Evolutionary conservation across 2,113 vertebrate genomes (phyloP).

Genomic region (Serilophus lunatus): DNA sequence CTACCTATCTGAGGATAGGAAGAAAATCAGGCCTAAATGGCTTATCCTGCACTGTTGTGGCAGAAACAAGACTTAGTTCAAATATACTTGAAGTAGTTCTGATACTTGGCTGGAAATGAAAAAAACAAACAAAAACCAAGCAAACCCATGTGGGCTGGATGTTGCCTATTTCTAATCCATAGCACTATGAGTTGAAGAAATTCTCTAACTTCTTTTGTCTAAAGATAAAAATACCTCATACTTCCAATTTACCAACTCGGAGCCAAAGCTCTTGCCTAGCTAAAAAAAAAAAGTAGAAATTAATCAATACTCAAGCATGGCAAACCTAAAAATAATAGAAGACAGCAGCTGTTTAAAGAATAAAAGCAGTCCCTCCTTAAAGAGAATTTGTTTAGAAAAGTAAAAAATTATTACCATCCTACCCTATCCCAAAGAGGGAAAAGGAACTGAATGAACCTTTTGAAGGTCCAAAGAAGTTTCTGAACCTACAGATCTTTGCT

Average conservation of each 20-base stretch:
- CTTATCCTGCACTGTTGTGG: fast-evolving
- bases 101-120: not conserved
- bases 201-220: not conserved
- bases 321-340: not conserved
- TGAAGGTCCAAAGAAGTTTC: not conserved
- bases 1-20: fast-evolving
- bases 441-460: not conserved
- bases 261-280: not conserved
- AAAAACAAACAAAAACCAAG: no score
- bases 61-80: not conserved
- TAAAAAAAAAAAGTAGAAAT: not conserved
- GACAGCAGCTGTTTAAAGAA: not conserved
- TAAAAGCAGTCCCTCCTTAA: not conserved
- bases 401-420: not conserved
- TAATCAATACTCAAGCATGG: not conserved
- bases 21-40: not conserved
- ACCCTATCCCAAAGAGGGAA: not conserved
- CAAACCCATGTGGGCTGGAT: not conserved
- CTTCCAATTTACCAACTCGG: not conserved
- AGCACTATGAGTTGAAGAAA: not conserved
- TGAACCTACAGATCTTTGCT: not conserved
- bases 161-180: not conserved
- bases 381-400: not conserved
- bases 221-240: not conserved
- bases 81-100: not conserved